Conservation (phyloP, 2,888 invertebrate genomes). For the Melanostoma mellinum region DNA sequence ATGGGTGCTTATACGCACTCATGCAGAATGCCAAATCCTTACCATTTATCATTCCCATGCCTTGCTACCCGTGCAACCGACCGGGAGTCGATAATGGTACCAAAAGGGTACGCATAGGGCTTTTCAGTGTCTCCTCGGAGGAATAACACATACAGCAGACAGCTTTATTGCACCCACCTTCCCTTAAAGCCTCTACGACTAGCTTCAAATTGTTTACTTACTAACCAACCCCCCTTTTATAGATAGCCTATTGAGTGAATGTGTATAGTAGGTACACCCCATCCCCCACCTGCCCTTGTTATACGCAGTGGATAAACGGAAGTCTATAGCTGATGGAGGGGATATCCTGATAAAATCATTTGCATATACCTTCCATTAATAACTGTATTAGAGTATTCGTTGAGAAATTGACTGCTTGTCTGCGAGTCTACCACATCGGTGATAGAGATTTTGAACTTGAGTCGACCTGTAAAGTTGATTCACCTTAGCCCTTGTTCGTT, state of each 20-base stretch:
- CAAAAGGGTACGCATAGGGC: constrained; percentile 46
- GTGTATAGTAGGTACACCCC: not conserved
- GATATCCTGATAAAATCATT: constrained; percentile 71
- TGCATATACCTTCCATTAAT: constrained; percentile 72
- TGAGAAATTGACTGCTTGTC: constrained; percentile 58
- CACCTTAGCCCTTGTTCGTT: constrained; percentile 32
- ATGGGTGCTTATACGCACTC: constrained; percentile 70
- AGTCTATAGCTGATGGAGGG: constrained; percentile 58
- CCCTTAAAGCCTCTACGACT: constrained; percentile 57
- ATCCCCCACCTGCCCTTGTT: not conserved
- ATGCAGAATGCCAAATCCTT: constrained; percentile 70
- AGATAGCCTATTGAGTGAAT: constrained; percentile 39
- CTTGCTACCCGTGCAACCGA: constrained; percentile 37
- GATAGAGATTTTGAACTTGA: constrained; percentile 63
- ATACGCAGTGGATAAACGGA: constrained; percentile 18
- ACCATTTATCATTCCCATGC: constrained; percentile 67
- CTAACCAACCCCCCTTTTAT: constrained; percentile 30
- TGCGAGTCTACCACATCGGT: constrained; percentile 59
- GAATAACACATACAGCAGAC: constrained; percentile 44
- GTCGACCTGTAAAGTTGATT: constrained; percentile 46
- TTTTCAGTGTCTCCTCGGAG: constrained; percentile 37
- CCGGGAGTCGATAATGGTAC: constrained; percentile 51
- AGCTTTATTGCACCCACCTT: constrained; percentile 5
- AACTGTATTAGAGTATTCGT: constrained; percentile 64
- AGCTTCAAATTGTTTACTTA: constrained; percentile 64